These are phyloP conservation scores for Galerucella calmariensis DNA, from an alignment of 2,888 invertebrate genomes.

Conservation along the genomic window DNA sequence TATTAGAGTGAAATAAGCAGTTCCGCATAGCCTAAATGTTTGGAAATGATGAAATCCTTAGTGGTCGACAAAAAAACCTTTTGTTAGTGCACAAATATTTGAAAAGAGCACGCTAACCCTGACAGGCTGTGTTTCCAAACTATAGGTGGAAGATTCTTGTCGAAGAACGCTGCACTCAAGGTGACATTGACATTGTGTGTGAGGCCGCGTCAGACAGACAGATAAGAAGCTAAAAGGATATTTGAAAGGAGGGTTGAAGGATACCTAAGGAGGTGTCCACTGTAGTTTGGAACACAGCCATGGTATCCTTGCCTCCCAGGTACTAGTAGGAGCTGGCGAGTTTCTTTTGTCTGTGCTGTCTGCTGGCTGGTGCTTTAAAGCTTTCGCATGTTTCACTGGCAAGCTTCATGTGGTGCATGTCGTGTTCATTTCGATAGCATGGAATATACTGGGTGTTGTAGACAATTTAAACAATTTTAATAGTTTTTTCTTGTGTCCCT, in stretches of 20 bases:
- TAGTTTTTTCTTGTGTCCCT: neutral
- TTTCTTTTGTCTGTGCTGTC: constrained; percentile 33
- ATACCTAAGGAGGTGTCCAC: constrained; percentile 65
- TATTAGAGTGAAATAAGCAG: too few species aligned
- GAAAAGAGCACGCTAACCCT: constrained; percentile 57
- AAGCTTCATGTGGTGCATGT: constrained; percentile 9
- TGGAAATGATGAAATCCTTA: constrained; percentile 37
- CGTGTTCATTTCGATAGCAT: neutral
- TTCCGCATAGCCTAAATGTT: neutral
- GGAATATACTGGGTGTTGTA: neutral
- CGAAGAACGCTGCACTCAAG: constrained; percentile 35
- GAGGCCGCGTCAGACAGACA: constrained; percentile 40
- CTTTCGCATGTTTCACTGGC: constrained; percentile 27
- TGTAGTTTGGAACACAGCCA: constrained; percentile 73
- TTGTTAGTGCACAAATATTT: constrained; percentile 53
- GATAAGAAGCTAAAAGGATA: constrained; percentile 52
- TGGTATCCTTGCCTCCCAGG: constrained; percentile 74
- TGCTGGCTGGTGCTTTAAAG: constrained; percentile 28
- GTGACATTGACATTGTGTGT: constrained; percentile 36
- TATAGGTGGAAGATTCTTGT: constrained; percentile 63
- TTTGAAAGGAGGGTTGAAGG: constrained; percentile 58
- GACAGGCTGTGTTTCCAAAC: constrained; percentile 66
- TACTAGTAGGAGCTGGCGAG: constrained; percentile 61
- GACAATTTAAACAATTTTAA: neutral
- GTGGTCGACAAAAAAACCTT: constrained; percentile 47